phyloP scores from a whole-genome alignment of 2,797 vertebrate genomes.

The Micromesistius poutassou region DNA sequence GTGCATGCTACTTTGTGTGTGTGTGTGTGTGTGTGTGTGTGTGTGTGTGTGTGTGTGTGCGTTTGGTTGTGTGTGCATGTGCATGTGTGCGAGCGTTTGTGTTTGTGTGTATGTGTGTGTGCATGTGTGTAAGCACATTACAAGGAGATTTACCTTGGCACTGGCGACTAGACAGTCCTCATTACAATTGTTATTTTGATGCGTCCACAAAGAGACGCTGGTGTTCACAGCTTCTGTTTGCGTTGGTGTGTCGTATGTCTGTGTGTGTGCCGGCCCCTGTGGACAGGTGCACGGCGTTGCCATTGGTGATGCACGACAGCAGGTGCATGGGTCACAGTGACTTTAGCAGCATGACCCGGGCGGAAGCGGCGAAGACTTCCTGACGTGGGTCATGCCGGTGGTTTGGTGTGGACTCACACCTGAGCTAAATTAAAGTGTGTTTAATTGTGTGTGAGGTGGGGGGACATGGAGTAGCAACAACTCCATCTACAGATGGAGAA shows the following conservation, averaged over 20 bases:
- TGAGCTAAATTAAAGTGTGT: background rate
- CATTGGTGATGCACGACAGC: background rate
- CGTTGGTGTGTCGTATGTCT: background rate
- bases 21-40: background rate
- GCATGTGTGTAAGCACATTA: background rate
- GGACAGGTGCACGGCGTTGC: background rate
- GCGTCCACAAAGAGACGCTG: background rate
- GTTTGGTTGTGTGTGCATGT: background rate
- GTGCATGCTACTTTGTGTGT: background rate
- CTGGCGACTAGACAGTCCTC: background rate
- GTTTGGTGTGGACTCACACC: background rate
- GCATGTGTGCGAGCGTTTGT: background rate
- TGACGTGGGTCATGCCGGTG: no score
- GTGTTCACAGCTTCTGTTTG: background rate
- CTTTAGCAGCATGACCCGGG: background rate
- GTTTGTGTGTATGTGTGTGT: background rate
- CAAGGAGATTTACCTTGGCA: no score
- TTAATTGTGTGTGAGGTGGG: background rate
- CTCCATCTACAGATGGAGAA: no score
- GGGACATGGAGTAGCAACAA: no score
- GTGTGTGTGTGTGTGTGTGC: background rate
- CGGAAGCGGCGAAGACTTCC: background rate
- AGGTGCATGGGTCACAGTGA: background rate
- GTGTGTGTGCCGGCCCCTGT: background rate
- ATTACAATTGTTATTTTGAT: conserved; percentile 1